Base-by-base conservation (phyloP, 2,113 vertebrate species). In the Cygnus atratus region DNA sequence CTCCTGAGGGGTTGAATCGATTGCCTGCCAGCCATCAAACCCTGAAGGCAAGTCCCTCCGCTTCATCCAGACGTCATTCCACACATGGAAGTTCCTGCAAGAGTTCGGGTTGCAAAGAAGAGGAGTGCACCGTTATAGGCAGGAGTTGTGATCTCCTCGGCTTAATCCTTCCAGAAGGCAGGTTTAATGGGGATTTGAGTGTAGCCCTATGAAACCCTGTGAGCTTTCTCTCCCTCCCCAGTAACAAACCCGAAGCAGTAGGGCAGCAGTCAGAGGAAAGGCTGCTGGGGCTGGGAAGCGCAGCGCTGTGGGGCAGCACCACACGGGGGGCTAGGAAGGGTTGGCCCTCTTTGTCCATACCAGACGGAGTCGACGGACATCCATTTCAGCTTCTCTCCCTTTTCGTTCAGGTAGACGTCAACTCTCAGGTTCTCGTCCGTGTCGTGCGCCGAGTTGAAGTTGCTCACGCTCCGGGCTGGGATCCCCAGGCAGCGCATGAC, bases 11-110 rank as follows among this genome's bases (percentile, higher is more conserved):
- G 97, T 98, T 61, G 97, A 31, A 81, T 98, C 98, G 3, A 98
- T 77, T 11, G 96, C 97, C 84, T 98, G 98, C 98, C 98, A 98
- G 52, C 97, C 98, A 2, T 93, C 66, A 61, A 97, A 95, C 4
- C 97, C 98, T 4, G 57, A 2, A 0, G 98, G 98, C 14, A 98
- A 61, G 50, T 98, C 97, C 2, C 1, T 13, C 48, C 97, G 73
- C 93, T 90, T 97, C 98, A 98, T 98, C 98, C 98, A 98, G 48
- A 67, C 97, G 0, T 98, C 98, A 0, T 97, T 98, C 98, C 98
- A 98, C 61, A 98, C 95, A 0, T 98, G 98, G 88, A 98, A 98
- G 80, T 98, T 98, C 98, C 98, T 98, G 82, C 0, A 0, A 31
- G 14, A 57, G 31, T 55, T 65, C 62, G 25, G 46, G 18, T 66